phyloP scores from a whole-genome alignment of 2,888 invertebrate genomes.

The Caenorhabditis wallacei region DNA sequence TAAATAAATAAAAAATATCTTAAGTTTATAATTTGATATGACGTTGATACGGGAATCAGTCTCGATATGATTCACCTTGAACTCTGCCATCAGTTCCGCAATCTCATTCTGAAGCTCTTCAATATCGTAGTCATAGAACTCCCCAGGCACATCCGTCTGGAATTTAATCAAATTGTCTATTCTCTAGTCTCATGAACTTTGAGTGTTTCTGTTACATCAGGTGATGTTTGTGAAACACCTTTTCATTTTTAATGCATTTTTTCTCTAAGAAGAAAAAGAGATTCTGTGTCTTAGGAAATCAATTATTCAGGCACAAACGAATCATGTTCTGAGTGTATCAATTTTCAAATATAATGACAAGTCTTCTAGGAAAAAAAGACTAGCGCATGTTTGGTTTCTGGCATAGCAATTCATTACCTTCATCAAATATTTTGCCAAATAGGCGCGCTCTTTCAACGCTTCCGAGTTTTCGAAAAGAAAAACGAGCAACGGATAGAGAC shows the following conservation, averaged over 20 bases:
- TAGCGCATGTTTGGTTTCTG: neutral
- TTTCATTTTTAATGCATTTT: neutral
- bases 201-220: neutral
- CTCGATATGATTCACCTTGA: slow-evolving; percentile 87
- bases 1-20: slow-evolving; percentile 46
- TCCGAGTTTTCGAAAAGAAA: slow-evolving; percentile 90
- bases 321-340: slow-evolving; percentile 35
- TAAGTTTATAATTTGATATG: neutral
- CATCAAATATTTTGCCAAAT: slow-evolving; percentile 87
- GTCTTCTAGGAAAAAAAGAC: neutral
- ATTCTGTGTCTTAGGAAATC: neutral
- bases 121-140: slow-evolving; percentile 88
- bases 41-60: no score
- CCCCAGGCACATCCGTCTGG: slow-evolving; percentile 72
- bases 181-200: neutral
- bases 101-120: slow-evolving; percentile 88
- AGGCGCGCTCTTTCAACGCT: slow-evolving; percentile 90
- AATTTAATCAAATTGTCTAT: neutral
- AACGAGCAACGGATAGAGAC: slow-evolving; percentile 89
- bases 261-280: neutral
- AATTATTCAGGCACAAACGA: slow-evolving; percentile 30
- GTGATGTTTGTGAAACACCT: neutral
- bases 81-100: slow-evolving; percentile 89
- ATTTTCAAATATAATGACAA: slow-evolving; percentile 56
- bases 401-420: slow-evolving; percentile 65